Base-by-base conservation (phyloP, 1,140 invertebrate species). In the Tetramorium alpestre region DNA sequence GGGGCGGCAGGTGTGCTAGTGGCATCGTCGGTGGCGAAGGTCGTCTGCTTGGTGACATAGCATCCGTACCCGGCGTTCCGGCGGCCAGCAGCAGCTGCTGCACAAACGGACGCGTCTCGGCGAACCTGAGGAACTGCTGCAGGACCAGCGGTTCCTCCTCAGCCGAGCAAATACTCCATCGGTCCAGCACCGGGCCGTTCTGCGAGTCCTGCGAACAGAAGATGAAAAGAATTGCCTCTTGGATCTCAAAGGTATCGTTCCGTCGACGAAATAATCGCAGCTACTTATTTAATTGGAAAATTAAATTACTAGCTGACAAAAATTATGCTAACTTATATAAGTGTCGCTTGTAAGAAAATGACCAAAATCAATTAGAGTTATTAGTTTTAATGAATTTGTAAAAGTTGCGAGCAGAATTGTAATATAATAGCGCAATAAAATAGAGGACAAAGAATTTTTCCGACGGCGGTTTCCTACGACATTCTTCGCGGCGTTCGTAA, bases 61-160 rank as follows among this genome's bases (percentile, higher is more conserved):
- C 96, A 96, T 96, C 94, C 93, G 95, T 93, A 90, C 92, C 94
- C 81, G 94, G 94, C 91, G 96, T 95, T 88, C 96, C 95, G 91
- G 96, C 97, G 92, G 97, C 97, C 88, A 98, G 95, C 92, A 98
- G 96, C 89, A 98, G 96, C 93, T 98, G 97, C 93, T 98, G 97
- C 87, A 98, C 97, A 92, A 98, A 97, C 72, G 97, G 97, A 94
- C 97, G 96, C 81, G 98, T 98, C 95, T 98, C 97, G 76, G 97
- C 97, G 94, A 98, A 98, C 89, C 97, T 96, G 76, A 98, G 96
- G 96, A 98, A 98, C 96, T 98, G 98, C 95, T 98, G 98, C 67
- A 98, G 95, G 72, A 98, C 97, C 91, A 98, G 96, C 91, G 97
- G 97, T 94, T 98, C 98, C 96, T 98, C 98, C 94, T 98, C 98